Conservation (phyloP, 2,797 vertebrate genomes). For the Selene dorsalis region DNA sequence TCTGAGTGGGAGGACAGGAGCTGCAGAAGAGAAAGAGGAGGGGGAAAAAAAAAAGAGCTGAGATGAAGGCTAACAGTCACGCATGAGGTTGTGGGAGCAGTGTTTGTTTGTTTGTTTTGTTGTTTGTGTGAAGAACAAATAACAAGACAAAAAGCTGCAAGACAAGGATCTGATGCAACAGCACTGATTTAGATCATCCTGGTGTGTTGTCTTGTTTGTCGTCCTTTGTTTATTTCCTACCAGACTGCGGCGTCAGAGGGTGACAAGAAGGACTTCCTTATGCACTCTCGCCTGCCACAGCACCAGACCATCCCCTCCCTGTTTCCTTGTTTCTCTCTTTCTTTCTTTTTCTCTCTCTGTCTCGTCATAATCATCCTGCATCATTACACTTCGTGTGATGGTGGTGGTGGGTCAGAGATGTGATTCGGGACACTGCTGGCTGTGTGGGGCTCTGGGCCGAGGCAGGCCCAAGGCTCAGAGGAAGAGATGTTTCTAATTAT, state of each 20-base stretch:
- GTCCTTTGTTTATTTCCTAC: conserved; percentile 36
- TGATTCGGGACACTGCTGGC: conserved; percentile 18
- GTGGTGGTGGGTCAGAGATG: background rate
- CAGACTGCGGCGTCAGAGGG: conserved; percentile 25
- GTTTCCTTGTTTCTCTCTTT: conserved; percentile 7
- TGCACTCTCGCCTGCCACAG: conserved; percentile 39
- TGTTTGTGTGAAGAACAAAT: conserved; percentile 44
- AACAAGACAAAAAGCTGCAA: conserved; percentile 58
- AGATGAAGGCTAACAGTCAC: conserved; percentile 71
- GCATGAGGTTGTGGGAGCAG: conserved; percentile 60
- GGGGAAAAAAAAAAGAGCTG: conserved; percentile 13
- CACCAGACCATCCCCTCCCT: conserved; percentile 17
- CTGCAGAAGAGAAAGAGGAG: conserved; percentile 7
- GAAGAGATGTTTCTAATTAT: conserved; percentile 61
- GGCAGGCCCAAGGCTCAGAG: background rate
- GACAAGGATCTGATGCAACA: conserved; percentile 37
- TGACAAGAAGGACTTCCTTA: conserved; percentile 39
- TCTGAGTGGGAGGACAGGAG: conserved; percentile 78
- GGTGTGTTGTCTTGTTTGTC: conserved; percentile 57
- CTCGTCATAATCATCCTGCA: conserved; percentile 56
- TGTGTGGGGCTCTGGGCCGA: conserved; percentile 3
- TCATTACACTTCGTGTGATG: conserved; percentile 1
- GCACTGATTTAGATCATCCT: conserved; percentile 53
- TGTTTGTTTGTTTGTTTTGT: conserved; percentile 66
- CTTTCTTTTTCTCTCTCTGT: conserved; percentile 18